Evolutionary conservation across 2,113 vertebrate genomes (phyloP).

Genomic region (Oreocharis arfaki): DNA sequence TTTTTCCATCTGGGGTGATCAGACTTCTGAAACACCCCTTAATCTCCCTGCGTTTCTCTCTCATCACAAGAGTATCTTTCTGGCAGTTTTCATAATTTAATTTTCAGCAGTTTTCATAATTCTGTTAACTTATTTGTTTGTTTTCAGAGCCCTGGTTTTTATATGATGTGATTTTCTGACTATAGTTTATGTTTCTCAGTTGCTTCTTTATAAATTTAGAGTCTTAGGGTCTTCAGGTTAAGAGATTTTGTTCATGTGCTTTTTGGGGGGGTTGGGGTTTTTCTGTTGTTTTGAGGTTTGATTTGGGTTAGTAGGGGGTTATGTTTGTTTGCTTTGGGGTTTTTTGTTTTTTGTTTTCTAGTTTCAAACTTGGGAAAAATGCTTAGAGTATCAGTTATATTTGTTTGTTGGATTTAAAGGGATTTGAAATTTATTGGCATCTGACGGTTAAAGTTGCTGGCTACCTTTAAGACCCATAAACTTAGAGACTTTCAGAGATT

Average conservation of each 20-base stretch:
- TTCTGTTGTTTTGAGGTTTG: background rate
- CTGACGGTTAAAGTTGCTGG: background rate
- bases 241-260: background rate
- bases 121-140: background rate
- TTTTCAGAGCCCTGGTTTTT: background rate
- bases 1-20: background rate
- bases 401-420: background rate
- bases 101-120: background rate
- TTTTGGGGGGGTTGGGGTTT: fast-evolving
- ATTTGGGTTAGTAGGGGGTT: background rate
- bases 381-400: background rate
- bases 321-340: background rate
- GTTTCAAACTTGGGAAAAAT: background rate
- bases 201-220: background rate
- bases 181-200: background rate
- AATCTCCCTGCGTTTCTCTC: background rate
- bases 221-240: background rate
- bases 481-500: background rate
- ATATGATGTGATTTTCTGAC: background rate
- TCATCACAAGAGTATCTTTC: background rate
- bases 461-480: background rate
- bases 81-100: background rate
- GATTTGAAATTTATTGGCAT: background rate
- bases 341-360: background rate
- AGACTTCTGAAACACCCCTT: background rate